Percentiles rank a stretch among this genome's conserved stretches.
Conservation (phyloP, 1,140 invertebrate species). For the Lucilia cuprina region DNA sequence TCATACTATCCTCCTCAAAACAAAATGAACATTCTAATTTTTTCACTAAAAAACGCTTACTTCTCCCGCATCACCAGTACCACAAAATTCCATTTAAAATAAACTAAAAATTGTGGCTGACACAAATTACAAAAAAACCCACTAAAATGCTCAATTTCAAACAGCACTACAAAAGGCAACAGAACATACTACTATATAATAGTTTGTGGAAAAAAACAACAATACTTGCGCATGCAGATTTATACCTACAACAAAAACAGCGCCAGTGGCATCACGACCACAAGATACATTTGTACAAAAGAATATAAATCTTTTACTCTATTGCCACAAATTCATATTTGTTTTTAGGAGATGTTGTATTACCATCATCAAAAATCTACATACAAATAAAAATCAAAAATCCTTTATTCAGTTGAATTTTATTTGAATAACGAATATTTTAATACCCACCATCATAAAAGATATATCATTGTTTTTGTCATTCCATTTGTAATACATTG, state of each 20-base stretch:
- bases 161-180: not conserved
- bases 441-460: no score
- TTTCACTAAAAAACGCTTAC: no score
- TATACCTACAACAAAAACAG: not conserved
- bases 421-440: not conserved
- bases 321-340: not conserved
- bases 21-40: no score
- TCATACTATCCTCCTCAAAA: no score
- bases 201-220: not conserved
- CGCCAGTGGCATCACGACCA: not conserved
- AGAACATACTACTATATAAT: not conserved
- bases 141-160: conserved; percentile 21
- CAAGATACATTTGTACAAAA: not conserved
- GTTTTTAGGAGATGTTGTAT: not conserved
- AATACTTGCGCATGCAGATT: not conserved
- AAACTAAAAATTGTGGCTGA: conserved; percentile 28
- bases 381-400: not conserved
- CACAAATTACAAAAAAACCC: not conserved
- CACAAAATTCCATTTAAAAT: conserved; percentile 23
- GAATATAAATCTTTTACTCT: not conserved
- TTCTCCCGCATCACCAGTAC: not conserved
- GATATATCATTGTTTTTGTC: no score
- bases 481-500: no score
- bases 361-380: not conserved
- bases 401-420: not conserved